Evolutionary conservation across 2,113 vertebrate genomes (phyloP).

Genomic region (Morone saxatilis): DNA sequence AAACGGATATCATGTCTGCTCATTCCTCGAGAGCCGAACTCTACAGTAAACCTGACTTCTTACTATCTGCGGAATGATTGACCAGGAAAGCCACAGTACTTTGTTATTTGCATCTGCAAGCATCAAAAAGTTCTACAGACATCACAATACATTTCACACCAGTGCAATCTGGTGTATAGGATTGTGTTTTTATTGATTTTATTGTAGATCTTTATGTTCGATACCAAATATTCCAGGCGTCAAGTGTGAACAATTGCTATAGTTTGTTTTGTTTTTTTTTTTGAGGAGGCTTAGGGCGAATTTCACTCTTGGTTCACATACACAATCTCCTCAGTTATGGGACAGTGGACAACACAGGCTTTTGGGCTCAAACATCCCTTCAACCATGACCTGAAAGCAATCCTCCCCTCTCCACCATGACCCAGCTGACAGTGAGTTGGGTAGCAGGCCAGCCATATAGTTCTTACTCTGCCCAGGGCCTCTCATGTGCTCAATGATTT

Average conservation of each 20-base stretch:
- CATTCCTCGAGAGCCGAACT: not conserved
- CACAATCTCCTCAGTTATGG: conserved; percentile 42
- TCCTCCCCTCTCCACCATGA: conserved; percentile 5
- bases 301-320: conserved; percentile 34
- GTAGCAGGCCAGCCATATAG: not conserved
- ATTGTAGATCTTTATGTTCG: not conserved
- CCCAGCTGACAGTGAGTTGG: conserved; percentile 8
- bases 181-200: not conserved
- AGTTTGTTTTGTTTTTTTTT: not conserved
- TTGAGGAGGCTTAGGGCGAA: conserved; percentile 19
- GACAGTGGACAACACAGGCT: conserved; percentile 14
- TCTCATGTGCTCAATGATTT: not conserved
- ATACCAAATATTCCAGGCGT: not conserved
- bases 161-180: no score
- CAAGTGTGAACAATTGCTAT: not conserved
- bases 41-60: not conserved
- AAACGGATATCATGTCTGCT: not conserved
- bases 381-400: conserved; percentile 54
- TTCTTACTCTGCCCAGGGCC: not conserved
- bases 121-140: not conserved
- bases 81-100: not conserved
- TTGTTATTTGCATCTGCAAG: not conserved
- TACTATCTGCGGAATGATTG: not conserved
- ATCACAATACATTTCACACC: no score
- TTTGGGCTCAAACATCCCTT: conserved; percentile 47